Evolutionary conservation across 2,113 vertebrate genomes (phyloP), one percentile per base, ranked within the genome.

Genomic region (Gavialis gangeticus): DNA sequence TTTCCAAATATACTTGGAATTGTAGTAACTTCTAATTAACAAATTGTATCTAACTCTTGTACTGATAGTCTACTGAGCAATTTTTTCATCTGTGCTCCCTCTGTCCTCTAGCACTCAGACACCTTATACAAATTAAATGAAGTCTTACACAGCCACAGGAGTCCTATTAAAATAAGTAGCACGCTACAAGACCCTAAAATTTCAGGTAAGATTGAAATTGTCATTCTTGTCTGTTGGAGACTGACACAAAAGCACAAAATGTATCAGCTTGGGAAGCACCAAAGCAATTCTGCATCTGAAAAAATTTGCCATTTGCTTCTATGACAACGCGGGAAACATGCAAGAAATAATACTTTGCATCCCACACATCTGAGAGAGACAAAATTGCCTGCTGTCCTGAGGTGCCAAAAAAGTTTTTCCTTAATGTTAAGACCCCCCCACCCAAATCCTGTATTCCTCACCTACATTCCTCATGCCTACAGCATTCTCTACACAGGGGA

Each of bases 291-390:
- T 73, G 27, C 71, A 64, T 67, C 84, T 90, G 88, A 88, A 60
- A 94, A 96, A 97, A 95, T 78, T 91, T 66, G 84, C 88, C 89
- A 83, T 88, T 97, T 94, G 96, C 96, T 97, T 97, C 97, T 97
- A 96, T 97, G 97, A 97, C 95, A 97, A 97, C 88, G 77, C 25
- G 90, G 87, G 77, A 96, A 94, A 87, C 55, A 88, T 67, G 87
- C 55, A 96, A 96, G 81, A 93, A 96, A 87, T 78, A 82, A 97
- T 90, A 90, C 91, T 88, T 80, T 92, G 62, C 34, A 66, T 96
- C 94, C 93, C 95, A 97, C 95, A 96, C 90, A 69, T 82, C 62
- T 57, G 83, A 82, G 86, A 88, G 85, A 92, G 75, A 80, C 83
- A 30, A 79, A 92, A 81, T 30, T 93, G 60, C 69, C 86, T 88